phyloP scores from a whole-genome alignment of 2,888 invertebrate genomes.

The Philaethria dido region DNA sequence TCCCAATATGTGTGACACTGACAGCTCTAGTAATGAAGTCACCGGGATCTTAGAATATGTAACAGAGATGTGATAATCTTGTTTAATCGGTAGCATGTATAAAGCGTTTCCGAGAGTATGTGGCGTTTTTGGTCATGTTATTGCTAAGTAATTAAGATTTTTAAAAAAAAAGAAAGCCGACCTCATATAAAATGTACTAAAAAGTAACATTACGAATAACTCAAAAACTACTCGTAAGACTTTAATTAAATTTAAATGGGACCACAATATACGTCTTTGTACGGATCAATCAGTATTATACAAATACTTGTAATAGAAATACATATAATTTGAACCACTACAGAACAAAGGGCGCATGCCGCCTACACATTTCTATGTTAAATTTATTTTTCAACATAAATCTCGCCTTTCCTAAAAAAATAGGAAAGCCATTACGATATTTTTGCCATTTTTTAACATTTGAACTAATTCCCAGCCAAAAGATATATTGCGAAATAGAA shows the following conservation, averaged over 20 bases:
- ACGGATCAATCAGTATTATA: too few relatives aligned
- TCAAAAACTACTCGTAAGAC: too few relatives aligned
- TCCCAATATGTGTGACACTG: neutral
- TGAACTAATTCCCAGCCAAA: conserved; percentile 14
- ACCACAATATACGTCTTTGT: too few relatives aligned
- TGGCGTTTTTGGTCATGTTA: neutral
- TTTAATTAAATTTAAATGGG: too few relatives aligned
- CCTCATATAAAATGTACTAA: too few relatives aligned
- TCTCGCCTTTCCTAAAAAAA: neutral
- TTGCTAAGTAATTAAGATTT: too few relatives aligned
- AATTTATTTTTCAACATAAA: neutral
- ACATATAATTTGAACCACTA: too few relatives aligned
- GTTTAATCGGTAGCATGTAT: neutral
- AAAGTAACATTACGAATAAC: too few relatives aligned
- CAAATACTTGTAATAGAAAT: too few relatives aligned
- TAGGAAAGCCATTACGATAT: neutral
- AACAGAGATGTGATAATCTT: neutral
- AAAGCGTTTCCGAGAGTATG: neutral
- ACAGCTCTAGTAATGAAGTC: neutral
- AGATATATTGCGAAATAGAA: conserved; percentile 25
- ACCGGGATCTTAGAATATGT: neutral
- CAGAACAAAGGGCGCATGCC: too few relatives aligned
- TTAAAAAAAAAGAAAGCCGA: too few relatives aligned
- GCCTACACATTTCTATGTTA: neutral
- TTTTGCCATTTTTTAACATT: conserved; percentile 4